Evolutionary conservation across 2,797 vertebrate genomes (phyloP), one percentile per base, ranked within the genome.

Genomic region (Pseudomugil tenellus): DNA sequence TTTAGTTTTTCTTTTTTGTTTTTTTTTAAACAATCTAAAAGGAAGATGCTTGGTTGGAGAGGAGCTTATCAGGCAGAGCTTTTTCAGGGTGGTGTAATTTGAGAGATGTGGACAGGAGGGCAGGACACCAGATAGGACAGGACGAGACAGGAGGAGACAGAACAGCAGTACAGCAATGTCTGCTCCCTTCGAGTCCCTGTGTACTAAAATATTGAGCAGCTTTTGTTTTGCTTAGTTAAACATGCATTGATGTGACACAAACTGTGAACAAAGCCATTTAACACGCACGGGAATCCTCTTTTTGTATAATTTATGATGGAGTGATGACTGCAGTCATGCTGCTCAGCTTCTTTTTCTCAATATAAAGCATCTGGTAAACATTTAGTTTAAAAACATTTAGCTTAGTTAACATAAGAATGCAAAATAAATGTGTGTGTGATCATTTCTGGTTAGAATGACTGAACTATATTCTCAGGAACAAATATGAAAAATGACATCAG

Each of bases 181-280:
- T 81, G 66, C 69, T 83, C 78, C 65, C 83, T 85, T 82, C 49
- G 70, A 70, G 84, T 81, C 83, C 63, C 87, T 39, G 49, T 39
- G 17, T 75, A 76, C 80, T 93, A 63, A 93, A 95, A 95, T 93
- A 94, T 94, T 94, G 85, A 94, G 88, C 87, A 86, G 91, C 87
- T 92, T 93, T 93, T 94, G 92, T 94, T 93, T 90, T 94, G 91
- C 90, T 86, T 87, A 90, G 91, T 93, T 93, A 92, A 92, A 92
- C 91, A 91, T 91, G 90, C 90, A 90, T 77, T 90, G 92, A 92
- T 94, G 91, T 93, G 91, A 93, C 92, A 93, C 91, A 90, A 90
- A 92, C 90, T 88, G 92, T 89, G 92, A 93, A 91, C 92, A 93
- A 92, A 87, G 90, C 83, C 87, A 88, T 87, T 87, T 80, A 84